These are phyloP conservation scores for Eurytoma adleriae DNA, from an alignment of 2,888 invertebrate genomes.

Conservation along the genomic window DNA sequence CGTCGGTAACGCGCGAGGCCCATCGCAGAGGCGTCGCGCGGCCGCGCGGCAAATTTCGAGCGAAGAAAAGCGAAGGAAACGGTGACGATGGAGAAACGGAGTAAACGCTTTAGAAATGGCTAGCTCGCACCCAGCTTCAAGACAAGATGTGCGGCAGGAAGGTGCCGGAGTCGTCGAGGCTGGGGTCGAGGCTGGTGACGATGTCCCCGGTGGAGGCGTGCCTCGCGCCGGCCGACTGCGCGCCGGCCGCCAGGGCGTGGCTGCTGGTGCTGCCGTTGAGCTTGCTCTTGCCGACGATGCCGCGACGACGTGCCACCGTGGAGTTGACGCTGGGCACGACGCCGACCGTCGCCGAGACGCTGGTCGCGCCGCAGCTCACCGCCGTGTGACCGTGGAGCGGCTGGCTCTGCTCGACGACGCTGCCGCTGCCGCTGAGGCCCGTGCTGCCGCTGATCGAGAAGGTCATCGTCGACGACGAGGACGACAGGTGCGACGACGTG, in stretches of 20 bases:
- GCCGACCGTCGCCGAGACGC: conserved; percentile 48
- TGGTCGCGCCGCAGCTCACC: conserved; percentile 47
- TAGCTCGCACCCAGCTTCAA: conserved; percentile 75
- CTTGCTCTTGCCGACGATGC: conserved; percentile 71
- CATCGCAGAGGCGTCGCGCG: neutral
- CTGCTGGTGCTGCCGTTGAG: conserved; percentile 74
- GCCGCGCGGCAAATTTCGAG: neutral
- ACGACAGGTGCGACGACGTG: conserved; percentile 68
- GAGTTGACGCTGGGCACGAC: conserved; percentile 31
- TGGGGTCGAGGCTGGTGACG: conserved; percentile 76
- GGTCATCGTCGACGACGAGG: conserved; percentile 66
- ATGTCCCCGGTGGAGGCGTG: conserved; percentile 76
- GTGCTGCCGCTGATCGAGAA: conserved; percentile 64
- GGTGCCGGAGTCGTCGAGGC: conserved; percentile 81
- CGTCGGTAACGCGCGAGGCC: neutral
- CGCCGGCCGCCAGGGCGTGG: conserved; percentile 71
- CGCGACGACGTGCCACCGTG: conserved; percentile 72
- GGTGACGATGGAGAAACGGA: conserved; percentile 4
- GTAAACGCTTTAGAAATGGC: conserved; percentile 70
- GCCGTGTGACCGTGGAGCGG: conserved; percentile 45
- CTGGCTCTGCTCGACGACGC: conserved; percentile 53
- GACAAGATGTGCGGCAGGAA: conserved; percentile 81
- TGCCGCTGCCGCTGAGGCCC: conserved; percentile 56
- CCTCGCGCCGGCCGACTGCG: conserved; percentile 71
- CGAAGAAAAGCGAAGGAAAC: conserved; percentile 36